A percentile compares a stretch with the other conserved stretches of the same genome.
Conservation (phyloP, 2,797 vertebrate species). For the Megalops cyprinoides region DNA sequence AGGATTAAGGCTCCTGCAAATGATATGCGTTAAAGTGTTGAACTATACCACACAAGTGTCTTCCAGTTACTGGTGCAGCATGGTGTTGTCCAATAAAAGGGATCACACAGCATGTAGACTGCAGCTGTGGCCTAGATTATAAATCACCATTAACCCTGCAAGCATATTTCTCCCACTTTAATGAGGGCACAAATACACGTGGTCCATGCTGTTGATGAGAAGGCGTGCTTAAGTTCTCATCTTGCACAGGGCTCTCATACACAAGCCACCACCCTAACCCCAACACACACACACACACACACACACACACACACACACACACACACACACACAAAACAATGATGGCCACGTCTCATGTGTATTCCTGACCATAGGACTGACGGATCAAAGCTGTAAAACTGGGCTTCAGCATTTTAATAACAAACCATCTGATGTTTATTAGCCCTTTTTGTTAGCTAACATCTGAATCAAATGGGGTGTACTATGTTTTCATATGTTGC, state of each 20-base stretch:
- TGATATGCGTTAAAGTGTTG: slow-evolving; percentile 58
- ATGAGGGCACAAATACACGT: slow-evolving; percentile 57
- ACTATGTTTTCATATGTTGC: too few relatives aligned
- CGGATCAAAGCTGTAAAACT: slow-evolving; percentile 42
- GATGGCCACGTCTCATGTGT: background rate
- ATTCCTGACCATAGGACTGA: background rate
- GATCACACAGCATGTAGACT: slow-evolving; percentile 61
- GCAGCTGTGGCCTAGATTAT: slow-evolving; percentile 67
- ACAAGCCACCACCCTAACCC: background rate
- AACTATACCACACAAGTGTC: slow-evolving; percentile 50
- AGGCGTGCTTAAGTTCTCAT: slow-evolving; percentile 30
- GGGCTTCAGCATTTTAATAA: slow-evolving; percentile 55
- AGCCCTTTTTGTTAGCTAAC: slow-evolving; percentile 62
- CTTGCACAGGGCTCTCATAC: slow-evolving; percentile 27
- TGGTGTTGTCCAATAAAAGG: slow-evolving; percentile 60
- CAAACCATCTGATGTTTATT: slow-evolving; percentile 57
- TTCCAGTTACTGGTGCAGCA: slow-evolving; percentile 44
- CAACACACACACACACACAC: slow-evolving; percentile 31
- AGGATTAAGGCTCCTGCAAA: slow-evolving; percentile 68
- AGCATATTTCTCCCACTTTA: slow-evolving; percentile 62
- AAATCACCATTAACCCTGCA: slow-evolving; percentile 71
- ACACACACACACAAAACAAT: slow-evolving; percentile 34
- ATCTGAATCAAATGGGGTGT: slow-evolving; percentile 49
- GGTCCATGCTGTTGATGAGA: slow-evolving; percentile 7
- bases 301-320: slow-evolving; percentile 21